Base-by-base conservation (phyloP, 2,797 vertebrate species). In the Chaunax sp. region DNA sequence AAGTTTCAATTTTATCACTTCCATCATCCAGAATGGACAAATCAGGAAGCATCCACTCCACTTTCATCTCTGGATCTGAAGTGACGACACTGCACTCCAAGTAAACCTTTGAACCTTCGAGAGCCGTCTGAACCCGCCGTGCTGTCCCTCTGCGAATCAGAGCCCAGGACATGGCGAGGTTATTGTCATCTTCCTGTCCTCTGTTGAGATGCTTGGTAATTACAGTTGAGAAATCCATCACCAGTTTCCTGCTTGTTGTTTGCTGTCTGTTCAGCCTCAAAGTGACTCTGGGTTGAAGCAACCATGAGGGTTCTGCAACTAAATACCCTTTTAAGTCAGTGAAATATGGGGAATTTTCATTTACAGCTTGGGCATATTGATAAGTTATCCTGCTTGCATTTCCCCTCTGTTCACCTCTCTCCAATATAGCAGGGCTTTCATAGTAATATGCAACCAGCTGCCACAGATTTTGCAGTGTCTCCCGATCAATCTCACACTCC, bases 391-490 rank as follows among this genome's bases (percentile, higher is more conserved):
- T 71, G 62, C 87, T 93, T 38, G 75, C 62, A 65, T 94, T 94
- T 43, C 75, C 86, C 66, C 81, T 87, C 26, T 52, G 85, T 5
- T 82, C 75, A 37, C 92, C 94, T 77, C 92, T 75, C 30, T 94
- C 92, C 47, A 95, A 78, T 63, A 94, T 87, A 14, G 94, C 94
- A 14, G 94, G 92, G 47, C 87, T 94, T 80, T 94, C 93, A 4
- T 95, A 94, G 78, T 95, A 95, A 81, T 95, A 95, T 5, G 94
- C 94, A 1, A 95, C 92, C 64, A 95, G 64, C 74, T 93, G 92
- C 94, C 94, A 95, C 5, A 95, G 88, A 75, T 93, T 94, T 83
- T 95, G 94, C 56, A 95, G 72, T 4, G 80, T 79, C 13, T 94
- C 93, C 13, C 94, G 90, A 83, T 95, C 93, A 45, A 95, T 94